Evolutionary conservation across 92 coral and sea anemone genomes (phyloP).

Genomic region (Parazoanthus darwini): DNA sequence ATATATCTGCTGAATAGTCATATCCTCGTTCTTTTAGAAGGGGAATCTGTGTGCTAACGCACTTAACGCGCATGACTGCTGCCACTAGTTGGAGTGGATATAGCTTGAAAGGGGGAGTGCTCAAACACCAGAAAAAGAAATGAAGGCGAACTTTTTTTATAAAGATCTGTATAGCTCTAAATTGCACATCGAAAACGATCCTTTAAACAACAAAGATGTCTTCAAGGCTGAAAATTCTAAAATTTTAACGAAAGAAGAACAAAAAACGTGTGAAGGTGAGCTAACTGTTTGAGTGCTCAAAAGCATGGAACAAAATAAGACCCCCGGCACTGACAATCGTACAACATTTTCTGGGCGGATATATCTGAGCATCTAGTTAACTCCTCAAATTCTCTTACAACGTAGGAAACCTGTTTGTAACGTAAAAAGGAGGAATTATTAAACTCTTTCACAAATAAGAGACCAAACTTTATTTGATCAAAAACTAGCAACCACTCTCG

Average conservation of each 20-base stretch:
- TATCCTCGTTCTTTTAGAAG: too few relatives aligned
- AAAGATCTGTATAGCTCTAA: conserved; percentile 32
- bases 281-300: conserved; percentile 33
- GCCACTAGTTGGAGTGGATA: too few relatives aligned
- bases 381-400: conserved; percentile 50
- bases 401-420: conserved; percentile 44
- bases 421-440: conserved; percentile 49
- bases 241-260: conserved; percentile 23
- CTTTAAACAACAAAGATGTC: conserved; percentile 16
- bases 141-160: conserved; percentile 36
- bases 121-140: background rate
- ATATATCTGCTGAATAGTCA: too few relatives aligned
- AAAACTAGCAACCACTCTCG: conserved; percentile 41
- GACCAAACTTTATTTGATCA: conserved; percentile 27
- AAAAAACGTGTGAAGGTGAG: conserved; percentile 24
- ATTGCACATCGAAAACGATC: background rate
- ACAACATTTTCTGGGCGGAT: conserved; percentile 32
- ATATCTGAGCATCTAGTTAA: conserved; percentile 24
- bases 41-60: too few relatives aligned
- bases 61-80: too few relatives aligned
- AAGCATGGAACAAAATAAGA: conserved; percentile 24
- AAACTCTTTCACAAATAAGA: conserved; percentile 42
- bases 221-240: background rate
- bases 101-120: too few relatives aligned
- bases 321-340: conserved; percentile 44